These are phyloP conservation scores for Pelobates cultripes DNA, from an alignment of 2,797 vertebrate genomes.

Conservation along the genomic window DNA sequence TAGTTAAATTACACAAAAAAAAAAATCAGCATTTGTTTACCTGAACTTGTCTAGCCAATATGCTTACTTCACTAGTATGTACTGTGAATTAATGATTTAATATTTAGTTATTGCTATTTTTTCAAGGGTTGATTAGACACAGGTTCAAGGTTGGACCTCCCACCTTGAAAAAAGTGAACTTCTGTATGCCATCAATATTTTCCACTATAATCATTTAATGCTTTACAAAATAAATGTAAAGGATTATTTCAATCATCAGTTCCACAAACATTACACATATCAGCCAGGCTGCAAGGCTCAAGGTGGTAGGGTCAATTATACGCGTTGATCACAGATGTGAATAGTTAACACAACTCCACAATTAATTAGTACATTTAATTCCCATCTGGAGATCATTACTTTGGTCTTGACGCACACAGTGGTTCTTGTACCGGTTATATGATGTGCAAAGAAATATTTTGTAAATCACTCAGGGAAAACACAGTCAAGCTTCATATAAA, in stretches of 20 bases:
- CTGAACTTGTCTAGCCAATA: too few relatives aligned
- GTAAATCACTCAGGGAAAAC: slow-evolving; percentile 8
- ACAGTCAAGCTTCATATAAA: neutral
- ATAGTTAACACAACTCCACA: slow-evolving; percentile 47
- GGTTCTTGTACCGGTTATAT: slow-evolving; percentile 20
- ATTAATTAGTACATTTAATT: slow-evolving; percentile 55
- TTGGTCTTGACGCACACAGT: slow-evolving; percentile 29
- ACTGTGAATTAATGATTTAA: too few relatives aligned
- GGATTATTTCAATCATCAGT: slow-evolving; percentile 38
- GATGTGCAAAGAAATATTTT: slow-evolving; percentile 20
- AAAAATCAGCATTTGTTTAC: too few relatives aligned
- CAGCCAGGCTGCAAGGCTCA: slow-evolving; percentile 25
- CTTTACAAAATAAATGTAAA: slow-evolving; percentile 19
- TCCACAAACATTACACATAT: slow-evolving; percentile 34
- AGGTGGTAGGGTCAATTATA: slow-evolving; percentile 51
- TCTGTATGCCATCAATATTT: slow-evolving; percentile 14
- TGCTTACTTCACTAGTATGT: too few relatives aligned
- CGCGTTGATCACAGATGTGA: slow-evolving; percentile 45
- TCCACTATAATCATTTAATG: neutral
- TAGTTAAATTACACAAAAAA: too few relatives aligned
- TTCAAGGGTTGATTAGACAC: neutral
- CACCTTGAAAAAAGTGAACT: neutral
- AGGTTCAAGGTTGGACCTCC: neutral
- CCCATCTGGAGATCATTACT: slow-evolving; percentile 53
- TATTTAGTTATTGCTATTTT: neutral